phyloP scores from a whole-genome alignment of 37 sponge, comb jelly and placozoan genomes.

The Halichondria panicea region DNA sequence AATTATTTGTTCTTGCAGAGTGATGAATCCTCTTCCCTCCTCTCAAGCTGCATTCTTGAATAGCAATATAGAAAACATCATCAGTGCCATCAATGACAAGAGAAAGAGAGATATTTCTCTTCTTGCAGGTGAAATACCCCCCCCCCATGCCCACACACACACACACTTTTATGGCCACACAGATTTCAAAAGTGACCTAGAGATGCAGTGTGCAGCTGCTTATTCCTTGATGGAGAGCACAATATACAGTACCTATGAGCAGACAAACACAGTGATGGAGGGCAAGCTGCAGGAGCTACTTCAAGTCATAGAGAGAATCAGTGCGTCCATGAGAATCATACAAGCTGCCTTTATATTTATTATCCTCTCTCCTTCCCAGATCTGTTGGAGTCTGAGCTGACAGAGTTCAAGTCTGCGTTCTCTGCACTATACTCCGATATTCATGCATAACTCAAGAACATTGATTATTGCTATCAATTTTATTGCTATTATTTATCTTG shows the following conservation, averaged over 20 bases:
- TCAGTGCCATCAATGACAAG: slow-evolving; percentile 68
- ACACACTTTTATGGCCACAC: background rate
- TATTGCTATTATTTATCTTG: no score
- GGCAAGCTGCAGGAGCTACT: slow-evolving; percentile 51
- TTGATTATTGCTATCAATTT: no score
- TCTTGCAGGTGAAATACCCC: slow-evolving; percentile 31
- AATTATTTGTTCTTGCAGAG: no score
- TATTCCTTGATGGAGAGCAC: slow-evolving; percentile 24
- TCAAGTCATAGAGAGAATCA: slow-evolving; percentile 43
- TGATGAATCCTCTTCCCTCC: slow-evolving; percentile 8
- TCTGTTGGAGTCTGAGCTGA: slow-evolving; percentile 58
- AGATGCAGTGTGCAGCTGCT: slow-evolving; percentile 10
- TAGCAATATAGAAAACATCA: slow-evolving; percentile 40
- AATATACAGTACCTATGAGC: slow-evolving; percentile 50
- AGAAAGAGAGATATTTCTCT: slow-evolving; percentile 61
- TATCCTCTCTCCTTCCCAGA: slow-evolving; percentile 4
- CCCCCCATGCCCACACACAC: background rate
- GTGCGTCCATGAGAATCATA: slow-evolving; percentile 24
- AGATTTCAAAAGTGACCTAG: slow-evolving; percentile 67
- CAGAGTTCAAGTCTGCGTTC: slow-evolving; percentile 50
- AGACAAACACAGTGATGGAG: slow-evolving; percentile 36
- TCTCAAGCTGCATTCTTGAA: slow-evolving; percentile 10
- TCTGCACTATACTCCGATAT: slow-evolving; percentile 40
- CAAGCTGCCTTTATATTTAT: no score
- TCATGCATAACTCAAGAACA: no score